Evolutionary conservation across 2,113 vertebrate species (phyloP).

Genomic region (Aspidoscelis tigris): DNA sequence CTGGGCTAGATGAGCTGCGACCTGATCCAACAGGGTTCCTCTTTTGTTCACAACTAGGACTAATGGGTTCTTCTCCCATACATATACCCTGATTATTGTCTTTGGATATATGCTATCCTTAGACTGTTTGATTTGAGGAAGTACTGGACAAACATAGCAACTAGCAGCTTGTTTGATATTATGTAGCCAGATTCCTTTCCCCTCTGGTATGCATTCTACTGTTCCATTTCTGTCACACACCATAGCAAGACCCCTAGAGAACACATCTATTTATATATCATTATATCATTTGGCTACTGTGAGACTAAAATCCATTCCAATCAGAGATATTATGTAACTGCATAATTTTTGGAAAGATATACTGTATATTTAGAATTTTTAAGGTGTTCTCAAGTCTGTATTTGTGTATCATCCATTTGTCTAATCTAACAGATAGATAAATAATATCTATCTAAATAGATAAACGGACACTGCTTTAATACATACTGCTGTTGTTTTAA

Average conservation of each 20-base stretch:
- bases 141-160: background rate
- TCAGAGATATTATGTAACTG: background rate
- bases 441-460: too few species aligned
- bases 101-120: background rate
- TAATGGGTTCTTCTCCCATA: background rate
- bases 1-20: too few species aligned
- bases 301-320: slow-evolving; percentile 2
- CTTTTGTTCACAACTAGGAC: too few species aligned
- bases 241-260: background rate
- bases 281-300: background rate
- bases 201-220: background rate
- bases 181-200: background rate
- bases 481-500: too few species aligned
- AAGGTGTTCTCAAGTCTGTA: background rate
- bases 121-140: background rate
- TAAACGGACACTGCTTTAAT: too few species aligned
- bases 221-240: background rate
- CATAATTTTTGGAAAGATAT: background rate
- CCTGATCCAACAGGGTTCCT: too few species aligned
- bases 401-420: background rate
- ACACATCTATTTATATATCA: background rate
- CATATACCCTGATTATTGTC: background rate
- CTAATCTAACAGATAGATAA: background rate
- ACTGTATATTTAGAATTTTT: too few species aligned
- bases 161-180: background rate